Evolutionary conservation across 2,113 vertebrate genomes (phyloP), one percentile per base, ranked within the genome.

Genomic region (Rhea americana): DNA sequence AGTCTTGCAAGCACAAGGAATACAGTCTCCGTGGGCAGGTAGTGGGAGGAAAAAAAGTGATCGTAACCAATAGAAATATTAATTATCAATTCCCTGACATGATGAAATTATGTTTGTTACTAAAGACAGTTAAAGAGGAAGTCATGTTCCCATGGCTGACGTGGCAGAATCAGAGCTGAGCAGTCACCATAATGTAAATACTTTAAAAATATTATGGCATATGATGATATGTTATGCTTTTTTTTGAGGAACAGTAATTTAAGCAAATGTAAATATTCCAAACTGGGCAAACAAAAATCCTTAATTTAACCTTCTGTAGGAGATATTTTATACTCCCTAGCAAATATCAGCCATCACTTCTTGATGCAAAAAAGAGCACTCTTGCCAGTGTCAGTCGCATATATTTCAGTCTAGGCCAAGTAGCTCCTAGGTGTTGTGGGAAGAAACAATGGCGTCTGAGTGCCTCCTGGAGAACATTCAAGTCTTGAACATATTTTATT

Each of bases 391-490:
- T 43, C 83, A 43, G 30, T 63, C 55, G 28, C 66, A 13, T 90
- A 78, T 80, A 59, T 89, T 96, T 95, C 37, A 66, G 71, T 47
- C 50, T 84, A 90, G 88, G 79, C 13, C 25, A 90, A 96, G 72
- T 28, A 94, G 56, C 51, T 84, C 45, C n/a, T 94, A 71, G 71
- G 16, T 82, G 77, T 50, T 2, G 4, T 18, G 79, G 48, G 66
- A 89, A 93, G 82, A 85, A 95, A 89, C 86, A 77, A 71, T 35
- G 75, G 45, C 3, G 1, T 71, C 86, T 93, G 88, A 87, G 55
- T 82, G 62, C 81, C 82, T 94, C 70, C 91, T 93, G 92, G 53
- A 94, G 81, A 96, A 87, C 56, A 51, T 82, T 89, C 41, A 77
- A 77, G 91, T 80, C 87, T 83, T 83, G 65, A 78, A 53, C 51